A percentile compares a stretch with the other conserved stretches of the same genome.
Conservation (phyloP, 2,888 invertebrate genomes). For the Sisyra nigra region DNA sequence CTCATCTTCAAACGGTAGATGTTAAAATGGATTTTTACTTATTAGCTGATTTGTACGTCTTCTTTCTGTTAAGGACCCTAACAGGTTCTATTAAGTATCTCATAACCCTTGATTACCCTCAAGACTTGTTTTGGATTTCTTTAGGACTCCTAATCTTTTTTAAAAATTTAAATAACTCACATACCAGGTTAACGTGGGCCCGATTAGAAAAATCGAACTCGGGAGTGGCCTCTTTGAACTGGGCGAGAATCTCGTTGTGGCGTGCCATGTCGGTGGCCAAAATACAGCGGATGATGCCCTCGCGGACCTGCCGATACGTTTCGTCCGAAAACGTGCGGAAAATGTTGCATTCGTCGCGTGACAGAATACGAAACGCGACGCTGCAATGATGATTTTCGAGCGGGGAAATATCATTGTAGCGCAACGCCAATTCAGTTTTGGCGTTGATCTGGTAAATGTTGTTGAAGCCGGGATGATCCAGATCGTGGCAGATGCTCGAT, state of each 20-base stretch:
- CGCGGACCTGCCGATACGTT: constrained; percentile 47
- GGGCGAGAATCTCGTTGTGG: constrained; percentile 59
- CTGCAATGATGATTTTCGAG: constrained; percentile 78
- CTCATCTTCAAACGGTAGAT: no score
- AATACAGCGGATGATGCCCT: constrained; percentile 64
- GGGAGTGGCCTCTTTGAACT: constrained; percentile 48
- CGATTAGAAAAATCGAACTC: constrained; percentile 51
- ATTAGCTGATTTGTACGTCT: no score
- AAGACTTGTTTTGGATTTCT: no score
- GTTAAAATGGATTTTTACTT: no score
- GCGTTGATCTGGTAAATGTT: constrained; percentile 73
- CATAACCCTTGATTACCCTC: no score
- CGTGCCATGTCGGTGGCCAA: constrained; percentile 66
- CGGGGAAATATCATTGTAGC: constrained; percentile 72
- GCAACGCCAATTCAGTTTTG: constrained; percentile 61
- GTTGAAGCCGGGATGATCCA: constrained; percentile 64
- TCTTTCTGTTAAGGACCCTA: no score
- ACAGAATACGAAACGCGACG: constrained; percentile 64
- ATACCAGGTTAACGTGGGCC: constrained; percentile 55
- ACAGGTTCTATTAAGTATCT: no score
- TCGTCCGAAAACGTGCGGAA: constrained; percentile 48
- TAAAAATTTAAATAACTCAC: no score
- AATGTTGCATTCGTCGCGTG: constrained; percentile 66
- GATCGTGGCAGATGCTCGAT: constrained; percentile 66
- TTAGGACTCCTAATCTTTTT: no score